Conservation (phyloP, 2,888 invertebrate genomes). For the Lamproptera curius region DNA sequence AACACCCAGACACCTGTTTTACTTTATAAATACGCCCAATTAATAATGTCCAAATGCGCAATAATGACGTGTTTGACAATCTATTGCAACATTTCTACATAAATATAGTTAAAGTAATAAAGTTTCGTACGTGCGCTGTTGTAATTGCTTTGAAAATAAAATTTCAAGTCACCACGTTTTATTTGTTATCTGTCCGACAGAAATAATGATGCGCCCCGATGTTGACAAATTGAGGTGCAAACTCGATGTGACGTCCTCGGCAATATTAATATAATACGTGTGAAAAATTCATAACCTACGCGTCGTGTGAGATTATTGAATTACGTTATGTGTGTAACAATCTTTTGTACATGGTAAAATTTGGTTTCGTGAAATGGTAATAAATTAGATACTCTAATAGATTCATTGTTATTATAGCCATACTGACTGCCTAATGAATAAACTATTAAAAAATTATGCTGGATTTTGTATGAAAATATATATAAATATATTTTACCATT, state of each 20-base stretch:
- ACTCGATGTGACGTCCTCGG: slow-evolving; percentile 46
- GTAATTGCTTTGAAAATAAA: slow-evolving; percentile 14
- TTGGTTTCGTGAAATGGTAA: too few species aligned
- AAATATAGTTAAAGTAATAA: background rate
- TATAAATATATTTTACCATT: too few species aligned
- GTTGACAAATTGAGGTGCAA: slow-evolving; percentile 63
- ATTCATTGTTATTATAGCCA: too few species aligned
- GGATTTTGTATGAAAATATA: too few species aligned
- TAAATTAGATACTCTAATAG: too few species aligned
- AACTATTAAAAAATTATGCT: too few species aligned
- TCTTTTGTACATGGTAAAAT: too few species aligned
- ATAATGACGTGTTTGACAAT: slow-evolving; percentile 12
- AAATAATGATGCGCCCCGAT: slow-evolving; percentile 52
- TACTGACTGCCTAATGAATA: too few species aligned
- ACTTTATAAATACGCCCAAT: slow-evolving; percentile 36
- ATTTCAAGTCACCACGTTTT: slow-evolving; percentile 11
- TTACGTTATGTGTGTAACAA: too few species aligned
- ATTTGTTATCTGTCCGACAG: slow-evolving; percentile 40
- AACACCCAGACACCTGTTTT: slow-evolving; percentile 52
- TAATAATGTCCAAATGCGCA: slow-evolving; percentile 18
- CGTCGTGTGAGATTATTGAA: slow-evolving; percentile 8
- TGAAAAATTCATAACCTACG: slow-evolving; percentile 13
- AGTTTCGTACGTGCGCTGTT: slow-evolving; percentile 1
- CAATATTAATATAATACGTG: slow-evolving; percentile 11
- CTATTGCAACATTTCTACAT: slow-evolving; percentile 12